Conservation (phyloP, 2,888 invertebrate species). For the Deroplatys truncata region DNA sequence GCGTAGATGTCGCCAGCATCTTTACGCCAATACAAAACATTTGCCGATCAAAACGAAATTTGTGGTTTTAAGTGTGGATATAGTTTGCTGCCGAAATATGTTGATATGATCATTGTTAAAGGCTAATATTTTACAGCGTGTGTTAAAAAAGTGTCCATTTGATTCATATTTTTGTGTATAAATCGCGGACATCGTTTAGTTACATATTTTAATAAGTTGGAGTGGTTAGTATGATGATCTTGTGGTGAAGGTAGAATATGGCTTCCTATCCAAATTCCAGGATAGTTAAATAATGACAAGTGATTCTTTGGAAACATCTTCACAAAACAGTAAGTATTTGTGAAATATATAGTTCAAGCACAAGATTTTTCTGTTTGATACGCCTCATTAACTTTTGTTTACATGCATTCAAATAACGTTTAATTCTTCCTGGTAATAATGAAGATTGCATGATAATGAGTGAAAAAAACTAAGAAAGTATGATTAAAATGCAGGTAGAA, state of each 20-base stretch:
- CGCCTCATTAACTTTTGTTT: neutral
- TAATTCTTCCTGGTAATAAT: neutral
- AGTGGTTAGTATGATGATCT: slow-evolving; percentile 1
- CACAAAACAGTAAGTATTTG: neutral
- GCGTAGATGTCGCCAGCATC: neutral
- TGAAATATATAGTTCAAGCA: neutral
- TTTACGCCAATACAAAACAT: slow-evolving; percentile 15
- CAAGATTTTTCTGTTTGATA: neutral
- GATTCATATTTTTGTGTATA: neutral
- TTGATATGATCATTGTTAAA: neutral
- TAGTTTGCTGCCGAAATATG: neutral
- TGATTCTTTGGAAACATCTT: neutral
- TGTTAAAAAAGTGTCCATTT: neutral
- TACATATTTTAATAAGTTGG: neutral
- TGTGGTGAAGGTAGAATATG: slow-evolving; percentile 14
- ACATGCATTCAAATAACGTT: neutral
- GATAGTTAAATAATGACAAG: slow-evolving; percentile 13
- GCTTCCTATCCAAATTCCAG: slow-evolving; percentile 13
- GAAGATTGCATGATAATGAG: neutral
- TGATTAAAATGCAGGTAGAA: neutral
- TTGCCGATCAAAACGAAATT: slow-evolving; percentile 18
- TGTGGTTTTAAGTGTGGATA: slow-evolving; percentile 16
- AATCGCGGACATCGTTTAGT: neutral
- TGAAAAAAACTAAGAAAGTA: neutral
- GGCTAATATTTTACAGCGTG: neutral